Evolutionary conservation across 2,888 invertebrate genomes (phyloP).

Genomic region (Drosophila kanekoi): DNA sequence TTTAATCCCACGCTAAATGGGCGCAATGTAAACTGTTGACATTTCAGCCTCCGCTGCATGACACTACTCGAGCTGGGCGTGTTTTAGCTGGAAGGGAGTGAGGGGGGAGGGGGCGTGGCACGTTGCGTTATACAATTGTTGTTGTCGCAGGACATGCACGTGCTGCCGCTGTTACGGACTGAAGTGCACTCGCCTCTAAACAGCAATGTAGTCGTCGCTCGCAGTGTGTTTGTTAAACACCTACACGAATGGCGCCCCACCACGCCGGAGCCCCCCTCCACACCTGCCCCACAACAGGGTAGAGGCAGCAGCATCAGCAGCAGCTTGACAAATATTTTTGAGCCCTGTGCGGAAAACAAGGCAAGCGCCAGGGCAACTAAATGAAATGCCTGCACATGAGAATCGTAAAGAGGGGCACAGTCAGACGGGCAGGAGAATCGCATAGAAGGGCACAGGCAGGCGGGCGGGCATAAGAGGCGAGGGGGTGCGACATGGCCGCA

Average conservation of each 20-base stretch:
- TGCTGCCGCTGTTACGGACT: conserved; percentile 41
- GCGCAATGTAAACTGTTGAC: conserved; percentile 78
- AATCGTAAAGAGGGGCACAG: conserved; percentile 33
- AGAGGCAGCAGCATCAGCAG: conserved; percentile 17
- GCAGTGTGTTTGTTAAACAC: conserved; percentile 74
- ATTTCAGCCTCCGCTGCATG: conserved; percentile 72
- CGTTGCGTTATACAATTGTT: conserved; percentile 48
- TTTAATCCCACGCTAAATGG: conserved; percentile 79
- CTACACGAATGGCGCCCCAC: conserved; percentile 60
- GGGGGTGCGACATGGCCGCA: conserved; percentile 54
- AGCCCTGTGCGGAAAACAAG: conserved; percentile 47
- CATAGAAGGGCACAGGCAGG: not conserved
- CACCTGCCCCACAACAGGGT: not conserved
- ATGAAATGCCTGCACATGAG: conserved; percentile 64
- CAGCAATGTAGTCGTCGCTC: conserved; percentile 54
- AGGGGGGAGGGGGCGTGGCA: conserved; percentile 13
- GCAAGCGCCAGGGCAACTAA: conserved; percentile 54
- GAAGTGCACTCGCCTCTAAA: conserved; percentile 70
- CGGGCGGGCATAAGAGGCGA: not conserved
- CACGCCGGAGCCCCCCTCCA: not conserved
- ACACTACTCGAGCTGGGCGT: conserved; percentile 42
- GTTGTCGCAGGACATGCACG: conserved; percentile 56
- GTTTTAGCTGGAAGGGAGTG: too few relatives aligned
- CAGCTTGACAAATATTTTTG: conserved; percentile 70
- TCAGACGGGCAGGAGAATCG: not conserved